Percentiles rank a stretch among this genome's conserved stretches.
These are phyloP conservation scores for Carollia perspicillata DNA, from an alignment of 2,113 vertebrate genomes.

Conservation along the genomic window DNA sequence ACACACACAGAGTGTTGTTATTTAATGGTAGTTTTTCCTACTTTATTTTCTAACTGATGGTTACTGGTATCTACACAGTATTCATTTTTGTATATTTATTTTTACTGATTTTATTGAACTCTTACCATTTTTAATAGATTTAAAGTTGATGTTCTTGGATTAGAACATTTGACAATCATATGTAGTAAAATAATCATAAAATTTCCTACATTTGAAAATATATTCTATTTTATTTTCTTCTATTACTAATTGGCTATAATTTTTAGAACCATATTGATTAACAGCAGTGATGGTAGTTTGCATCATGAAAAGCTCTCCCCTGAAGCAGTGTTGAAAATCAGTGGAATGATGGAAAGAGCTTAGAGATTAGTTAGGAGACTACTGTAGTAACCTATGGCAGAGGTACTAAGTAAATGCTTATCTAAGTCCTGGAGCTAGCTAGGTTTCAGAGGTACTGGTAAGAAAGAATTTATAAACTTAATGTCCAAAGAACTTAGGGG, in stretches of 20 bases:
- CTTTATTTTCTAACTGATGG: conserved; percentile 6
- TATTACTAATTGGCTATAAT: not conserved
- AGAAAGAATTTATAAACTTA: not conserved
- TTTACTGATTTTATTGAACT: not conserved
- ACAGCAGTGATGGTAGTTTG: not conserved
- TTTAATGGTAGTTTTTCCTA: not conserved
- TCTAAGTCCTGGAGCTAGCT: not conserved
- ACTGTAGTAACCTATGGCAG: not conserved
- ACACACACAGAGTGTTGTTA: not conserved
- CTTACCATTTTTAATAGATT: not conserved
- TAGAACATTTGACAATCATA: not conserved
- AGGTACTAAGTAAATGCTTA: not conserved
- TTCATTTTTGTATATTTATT: not conserved
- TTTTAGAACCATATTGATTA: not conserved
- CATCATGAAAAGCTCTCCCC: not conserved
- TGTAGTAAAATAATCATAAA: not conserved
- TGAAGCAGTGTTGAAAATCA: not conserved
- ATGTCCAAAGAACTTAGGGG: not conserved
- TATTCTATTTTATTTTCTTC: not conserved
- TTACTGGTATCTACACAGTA: not conserved
- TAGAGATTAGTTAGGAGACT: not conserved
- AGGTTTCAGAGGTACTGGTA: not conserved
- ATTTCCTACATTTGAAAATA: not conserved
- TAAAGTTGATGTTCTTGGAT: not conserved
- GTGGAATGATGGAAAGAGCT: not conserved